Evolutionary conservation across 2,797 vertebrate species (phyloP).

Genomic region (Sciurus vulgaris): DNA sequence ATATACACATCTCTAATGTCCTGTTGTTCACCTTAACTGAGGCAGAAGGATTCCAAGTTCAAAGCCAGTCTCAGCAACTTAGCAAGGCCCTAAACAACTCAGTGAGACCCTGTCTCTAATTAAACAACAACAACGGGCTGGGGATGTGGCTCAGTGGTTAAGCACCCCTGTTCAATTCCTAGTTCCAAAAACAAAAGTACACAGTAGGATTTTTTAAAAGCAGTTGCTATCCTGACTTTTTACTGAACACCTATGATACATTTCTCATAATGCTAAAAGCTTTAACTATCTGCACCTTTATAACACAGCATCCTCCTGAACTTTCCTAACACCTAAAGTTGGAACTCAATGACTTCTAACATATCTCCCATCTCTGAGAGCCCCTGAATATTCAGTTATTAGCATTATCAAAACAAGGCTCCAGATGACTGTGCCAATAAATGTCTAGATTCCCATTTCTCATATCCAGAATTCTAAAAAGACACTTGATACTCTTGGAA

Average conservation of each 20-base stretch:
- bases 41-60: no score
- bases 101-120: no score
- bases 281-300: not conserved
- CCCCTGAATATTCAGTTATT: not conserved
- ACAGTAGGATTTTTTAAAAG: not conserved
- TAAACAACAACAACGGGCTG: no score
- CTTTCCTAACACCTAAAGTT: not conserved
- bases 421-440: not conserved
- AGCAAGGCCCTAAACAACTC: no score
- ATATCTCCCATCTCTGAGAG: not conserved
- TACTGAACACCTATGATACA: not conserved
- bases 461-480: conserved; percentile 16
- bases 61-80: no score
- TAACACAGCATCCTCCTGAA: not conserved
- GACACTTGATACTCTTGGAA: not conserved
- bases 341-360: conserved; percentile 39
- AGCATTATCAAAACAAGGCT: conserved; percentile 25
- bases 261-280: not conserved
- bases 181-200: not conserved
- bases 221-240: not conserved
- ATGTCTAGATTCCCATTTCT: not conserved
- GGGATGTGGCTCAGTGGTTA: no score
- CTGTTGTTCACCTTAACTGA: not conserved
- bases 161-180: no score
- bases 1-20: not conserved